Evolutionary conservation across 2,113 vertebrate species (phyloP).

Genomic region (human (Homo sapiens)): GRCh38 chr1:173114501-173115000

Average conservation of each 20-base stretch:
- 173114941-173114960: not conserved
- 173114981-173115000: not conserved
- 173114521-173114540: constrained; percentile 46
- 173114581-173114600: not conserved
- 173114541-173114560: constrained; percentile 1
- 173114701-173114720: not conserved
- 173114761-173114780: not conserved
- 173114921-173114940: not conserved
- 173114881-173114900: not conserved
- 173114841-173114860: not conserved
- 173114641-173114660: not conserved
- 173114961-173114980: not conserved
- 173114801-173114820: not conserved
- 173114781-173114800: not conserved
- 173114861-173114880: not conserved
- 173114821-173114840: not conserved
- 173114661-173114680: not conserved
- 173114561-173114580: not conserved
- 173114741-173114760: not conserved
- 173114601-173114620: constrained; percentile 18
- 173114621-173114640: not conserved
- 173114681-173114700: not conserved
- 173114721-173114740: not conserved
- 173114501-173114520: not conserved
- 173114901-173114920: not conserved